These are phyloP conservation scores for Neoascia interrupta DNA, from an alignment of 2,888 invertebrate species.

Conservation along the genomic window DNA sequence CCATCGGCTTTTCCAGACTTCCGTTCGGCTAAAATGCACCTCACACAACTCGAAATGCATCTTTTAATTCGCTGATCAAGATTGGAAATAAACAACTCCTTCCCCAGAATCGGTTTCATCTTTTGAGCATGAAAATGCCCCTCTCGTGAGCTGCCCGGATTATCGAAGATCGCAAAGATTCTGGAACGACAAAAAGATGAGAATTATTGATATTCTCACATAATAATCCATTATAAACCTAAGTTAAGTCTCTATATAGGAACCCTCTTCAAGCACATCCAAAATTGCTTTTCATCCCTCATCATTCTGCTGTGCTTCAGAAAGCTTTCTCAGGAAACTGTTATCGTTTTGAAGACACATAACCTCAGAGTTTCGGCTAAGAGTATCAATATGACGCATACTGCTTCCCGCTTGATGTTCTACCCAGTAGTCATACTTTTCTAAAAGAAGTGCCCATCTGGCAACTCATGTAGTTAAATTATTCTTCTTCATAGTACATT, in stretches of 20 bases:
- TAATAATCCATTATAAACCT: constrained; percentile 19
- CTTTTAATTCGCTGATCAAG: constrained; percentile 20
- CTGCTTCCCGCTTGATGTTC: constrained; percentile 67
- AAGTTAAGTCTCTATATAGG: constrained; percentile 23
- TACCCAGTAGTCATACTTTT: constrained; percentile 66
- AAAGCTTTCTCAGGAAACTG: constrained; percentile 7
- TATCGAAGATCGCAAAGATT: constrained; percentile 47
- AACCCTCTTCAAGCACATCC: background rate
- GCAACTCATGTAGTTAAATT: constrained; percentile 63
- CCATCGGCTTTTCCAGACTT: constrained; percentile 74
- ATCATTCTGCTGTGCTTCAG: constrained; percentile 24
- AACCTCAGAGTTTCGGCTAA: constrained; percentile 62
- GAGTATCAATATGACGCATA: constrained; percentile 70
- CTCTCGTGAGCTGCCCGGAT: constrained; percentile 55
- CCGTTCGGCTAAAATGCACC: constrained; percentile 62
- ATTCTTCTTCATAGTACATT: constrained; percentile 53
- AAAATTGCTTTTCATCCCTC: constrained; percentile 25
- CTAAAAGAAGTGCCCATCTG: constrained; percentile 67
- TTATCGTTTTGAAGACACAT: constrained; percentile 16
- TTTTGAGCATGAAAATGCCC: constrained; percentile 59
- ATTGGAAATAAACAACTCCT: constrained; percentile 24
- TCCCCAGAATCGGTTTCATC: constrained; percentile 39
- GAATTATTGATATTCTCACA: constrained; percentile 22
- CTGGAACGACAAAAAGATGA: constrained; percentile 64
- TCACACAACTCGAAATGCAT: constrained; percentile 37